Evolutionary conservation across 2,797 vertebrate genomes (phyloP), one percentile per base, ranked within the genome.

Genomic region (Protosalanx chinensis): DNA sequence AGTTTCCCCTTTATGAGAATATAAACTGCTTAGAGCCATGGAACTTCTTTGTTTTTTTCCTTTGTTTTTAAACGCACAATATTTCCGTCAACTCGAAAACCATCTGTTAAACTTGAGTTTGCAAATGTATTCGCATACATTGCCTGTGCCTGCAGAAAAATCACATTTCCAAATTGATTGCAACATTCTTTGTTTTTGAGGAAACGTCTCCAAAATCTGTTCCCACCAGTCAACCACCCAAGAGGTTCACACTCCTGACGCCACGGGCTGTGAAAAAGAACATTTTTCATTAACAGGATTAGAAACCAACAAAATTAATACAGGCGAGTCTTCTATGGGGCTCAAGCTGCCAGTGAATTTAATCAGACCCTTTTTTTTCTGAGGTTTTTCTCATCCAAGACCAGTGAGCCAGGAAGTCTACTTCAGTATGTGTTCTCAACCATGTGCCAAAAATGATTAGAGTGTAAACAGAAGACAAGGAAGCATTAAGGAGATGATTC

Each of bases 211-310:
- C 56, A 51, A 18, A 18, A 29, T 53, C 35, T 16, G 41, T 13
- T 46, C 41, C 41, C 41, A 46, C 8, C 41, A 46, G 41, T 58
- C 49, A n/a, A 3, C 53, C 66, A 68, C 49, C 30, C 32, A 29
- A 20, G 49, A 57, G 81, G 78, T 69, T 82, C 76, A 78, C 74
- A 49, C 81, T 77, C 78, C 71, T 41, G 58, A 71, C 27, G 75
- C 86, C 84, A 84, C 78, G 75, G 86, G 87, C 88, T 87, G 85
- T 85, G 86, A 88, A 86, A 86, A 88, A 82, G 83, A 83, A 86
- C 83, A 87, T 88, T 87, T 88, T 91, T 85, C 86, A 90, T 90
- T 88, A 90, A 88, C 86, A 80, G 82, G 85, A 91, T 90, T 88
- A 89, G 30, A 61, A 76, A 88, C 84, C 87, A 89, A 87, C 85